Conservation (phyloP, 2,113 vertebrate species). For the Cercopithecus mona region DNA sequence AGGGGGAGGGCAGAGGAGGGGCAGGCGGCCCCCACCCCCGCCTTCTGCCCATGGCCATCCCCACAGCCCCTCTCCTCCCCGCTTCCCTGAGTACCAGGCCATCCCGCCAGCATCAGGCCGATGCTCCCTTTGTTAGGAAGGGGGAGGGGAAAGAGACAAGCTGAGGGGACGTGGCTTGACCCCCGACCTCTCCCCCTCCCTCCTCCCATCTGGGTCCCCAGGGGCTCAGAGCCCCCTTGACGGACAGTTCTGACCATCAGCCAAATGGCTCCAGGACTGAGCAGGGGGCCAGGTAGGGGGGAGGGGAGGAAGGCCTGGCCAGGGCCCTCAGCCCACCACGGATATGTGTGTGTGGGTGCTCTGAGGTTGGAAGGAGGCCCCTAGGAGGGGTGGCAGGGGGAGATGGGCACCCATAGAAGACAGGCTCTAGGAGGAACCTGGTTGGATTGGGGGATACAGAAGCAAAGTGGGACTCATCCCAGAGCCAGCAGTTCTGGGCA, state of each 20-base stretch:
- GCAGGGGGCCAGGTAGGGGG: conserved; percentile 76
- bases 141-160: conserved; percentile 75
- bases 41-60: conserved; percentile 65
- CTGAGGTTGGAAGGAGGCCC: not conserved
- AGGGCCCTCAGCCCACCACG: not conserved
- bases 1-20: conserved; percentile 69
- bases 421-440: not conserved
- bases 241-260: conserved; percentile 82
- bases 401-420: not conserved
- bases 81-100: conserved; percentile 53
- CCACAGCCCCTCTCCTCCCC: conserved; percentile 17
- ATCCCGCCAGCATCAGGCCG: not conserved
- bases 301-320: conserved; percentile 53
- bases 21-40: conserved; percentile 46
- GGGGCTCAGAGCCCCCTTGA: conserved; percentile 78
- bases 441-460: not conserved
- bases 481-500: not conserved
- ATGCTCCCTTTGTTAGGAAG: conserved; percentile 77
- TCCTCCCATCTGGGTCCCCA: conserved; percentile 76
- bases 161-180: conserved; percentile 75
- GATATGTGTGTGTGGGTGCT: not conserved
- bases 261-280: conserved; percentile 77
- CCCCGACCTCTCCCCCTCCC: conserved; percentile 76
- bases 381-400: not conserved
- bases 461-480: conserved; percentile 1